Base-by-base conservation (phyloP, 2,113 vertebrate species). In the Lucifuga dentata region DNA sequence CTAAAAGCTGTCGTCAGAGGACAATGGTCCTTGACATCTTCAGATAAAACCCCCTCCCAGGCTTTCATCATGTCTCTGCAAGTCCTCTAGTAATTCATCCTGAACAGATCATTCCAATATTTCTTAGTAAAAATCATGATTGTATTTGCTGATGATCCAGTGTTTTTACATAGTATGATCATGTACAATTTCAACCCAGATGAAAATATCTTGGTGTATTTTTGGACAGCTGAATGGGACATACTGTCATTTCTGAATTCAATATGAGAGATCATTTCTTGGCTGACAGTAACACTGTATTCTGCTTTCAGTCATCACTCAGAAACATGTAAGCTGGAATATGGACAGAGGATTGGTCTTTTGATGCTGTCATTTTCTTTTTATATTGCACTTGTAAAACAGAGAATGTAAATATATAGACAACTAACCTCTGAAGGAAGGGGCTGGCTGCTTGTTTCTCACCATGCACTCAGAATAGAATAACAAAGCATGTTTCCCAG, bases 201-300 rank as follows among this genome's bases (percentile, higher is more conserved):
- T 26, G 58, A 50, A 56, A 63, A 46, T 41, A 12, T 29, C 3
- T 29, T 7, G 26, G 26, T 40, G 10, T 24, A n/a, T 45, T 51
- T 46, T 8, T 11, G 38, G 16, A 55, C 29, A 58, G 38, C 15
- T 13, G 32, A 36, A 16, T 36, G 12, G 33, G 55, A 59, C 21
- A 20, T 2, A 56, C 48, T 57, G 45, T 67, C 61, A 56, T 61
- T 59, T 46, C 44, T 43, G 40, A 74, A 85, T 84, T 90, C 58
- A 66, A 79, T 80, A 76, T 36, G 73, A 89, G 84, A 81, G 83
- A 91, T 93, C 44, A 86, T 93, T 91, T 90, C 83, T 88, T 76
- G 68, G 64, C 73, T 90, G 90, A 92, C 92, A 91, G 77, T 71
- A 38, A 61, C 60, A 57, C 80, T 89, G 55, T 67, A 51, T 81